Evolutionary conservation across 2,113 vertebrate species (phyloP), one percentile per base, ranked within the genome.

Genomic region (Cnemophilus loriae): DNA sequence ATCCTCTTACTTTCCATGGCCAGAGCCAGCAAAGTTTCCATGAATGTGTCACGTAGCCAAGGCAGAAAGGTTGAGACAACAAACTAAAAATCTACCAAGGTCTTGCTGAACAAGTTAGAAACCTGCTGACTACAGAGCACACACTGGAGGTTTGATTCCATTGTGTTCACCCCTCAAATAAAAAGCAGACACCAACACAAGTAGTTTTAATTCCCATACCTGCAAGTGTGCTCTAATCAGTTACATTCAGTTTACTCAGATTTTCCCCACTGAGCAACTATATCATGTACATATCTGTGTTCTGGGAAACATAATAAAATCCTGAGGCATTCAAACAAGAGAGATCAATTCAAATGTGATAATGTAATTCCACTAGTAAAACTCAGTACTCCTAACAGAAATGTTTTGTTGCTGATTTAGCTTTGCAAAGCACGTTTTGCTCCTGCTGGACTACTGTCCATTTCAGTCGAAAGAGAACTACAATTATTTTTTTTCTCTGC

Each of bases 21-120:
- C 70, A 60, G 16, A 74, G 52, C 23, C 53, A 77, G 67, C 1
- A 1, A 78, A n/a, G 32, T 50, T 69, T 85, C 78, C 78, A 57
- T 3, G 0, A 53, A 90, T 10, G 12, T 2, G 2, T 46, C 84
- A 41, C 1, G 0, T 7, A 37, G n/a, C 13, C 13, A 56, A 80
- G 39, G 82, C 30, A 89, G 42, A 61, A 76, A 1, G 8, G 16
- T 28, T 65, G 52, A 87, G 44, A 55, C 39, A 59, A 65, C 13
- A 61, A 63, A 73, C 26, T 55, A 46, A 61, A 88, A 84, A 61
- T 30, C 9, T 23, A 9, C 50, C 14, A 22, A 65, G 13, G 33
- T 69, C 75, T 68, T 30, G 17, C 47, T 61, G 28, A 85, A 70
- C 32, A 47, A 39, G 35, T 83, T 70, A 63, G 46, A 90, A 86